Evolutionary conservation across 2,797 vertebrate species (phyloP), one percentile per base, ranked within the genome.

Genomic region (Morelia viridis): DNA sequence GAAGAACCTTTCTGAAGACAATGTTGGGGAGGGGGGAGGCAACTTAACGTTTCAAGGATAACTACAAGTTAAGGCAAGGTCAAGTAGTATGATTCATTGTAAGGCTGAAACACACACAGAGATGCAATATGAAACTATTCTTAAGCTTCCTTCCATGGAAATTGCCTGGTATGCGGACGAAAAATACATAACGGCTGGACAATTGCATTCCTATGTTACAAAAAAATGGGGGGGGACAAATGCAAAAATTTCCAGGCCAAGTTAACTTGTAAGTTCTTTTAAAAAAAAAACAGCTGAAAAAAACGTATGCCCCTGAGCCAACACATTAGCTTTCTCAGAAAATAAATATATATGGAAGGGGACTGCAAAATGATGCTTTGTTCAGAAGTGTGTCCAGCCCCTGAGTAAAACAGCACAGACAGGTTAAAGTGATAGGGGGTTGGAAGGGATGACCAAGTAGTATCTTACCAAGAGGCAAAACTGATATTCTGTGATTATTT

Each of bases 91-190:
- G 94, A 90, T 64, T 92, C 83, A 80, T 28, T 83, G 24, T 62
- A 56, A 87, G 64, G 26, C 50, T 84, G 31, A 56, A 90, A 96
- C 57, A 94, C 56, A 91, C 91, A 90, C 83, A 88, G 56, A 58
- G 71, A 93, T 93, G 92, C 87, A 95, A 71, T 64, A 95, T 91
- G 53, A 93, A 96, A 68, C 93, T 89, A 94, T 94, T 96, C 93
- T 80, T 93, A 93, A 96, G 92, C 83, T 93, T 96, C 95, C 94
- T 95, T 94, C 87, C 93, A 95, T 10, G 90, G 94, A 94, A 96
- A 96, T 93, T 96, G 91, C 93, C 94, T 96, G 93, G 57, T 89
- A 96, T 50, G 91, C 10, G 94, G 93, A 90, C 93, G 85, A 94
- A 95, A 97, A 95, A 92, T 76, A 95, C 71, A 94, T 61, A 11